These are phyloP conservation scores for Dasyornis broadbenti DNA, from an alignment of 2,113 vertebrate species.

Conservation along the genomic window DNA sequence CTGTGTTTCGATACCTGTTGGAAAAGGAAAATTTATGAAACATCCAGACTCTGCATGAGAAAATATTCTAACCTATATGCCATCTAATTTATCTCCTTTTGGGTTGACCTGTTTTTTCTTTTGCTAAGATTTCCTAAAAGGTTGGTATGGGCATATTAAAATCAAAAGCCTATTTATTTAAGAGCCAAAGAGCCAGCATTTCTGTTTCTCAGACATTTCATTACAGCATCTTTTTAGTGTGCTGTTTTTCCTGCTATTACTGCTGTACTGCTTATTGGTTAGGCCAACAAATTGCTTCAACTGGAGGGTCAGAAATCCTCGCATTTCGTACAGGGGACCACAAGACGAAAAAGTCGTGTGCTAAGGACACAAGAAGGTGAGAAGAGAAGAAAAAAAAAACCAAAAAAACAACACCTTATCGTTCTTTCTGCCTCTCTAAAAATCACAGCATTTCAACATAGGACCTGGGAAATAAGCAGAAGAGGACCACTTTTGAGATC, in stretches of 20 bases:
- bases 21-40: background rate
- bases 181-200: background rate
- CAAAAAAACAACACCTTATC: rapidly evolving
- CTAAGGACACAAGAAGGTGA: background rate
- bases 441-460: background rate
- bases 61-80: background rate
- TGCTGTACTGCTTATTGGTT: background rate
- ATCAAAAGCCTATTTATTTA: background rate
- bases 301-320: background rate
- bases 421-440: background rate
- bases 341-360: rapidly evolving
- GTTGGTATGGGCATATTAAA: background rate
- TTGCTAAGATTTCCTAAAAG: background rate
- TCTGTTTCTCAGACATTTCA: background rate
- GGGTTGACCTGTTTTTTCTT: background rate
- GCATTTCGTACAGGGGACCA: background rate
- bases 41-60: rapidly evolving
- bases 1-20: background rate
- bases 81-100: background rate
- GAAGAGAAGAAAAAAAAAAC: background rate
- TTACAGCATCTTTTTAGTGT: background rate
- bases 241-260: background rate
- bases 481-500: background rate
- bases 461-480: background rate
- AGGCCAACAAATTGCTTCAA: background rate